phyloP scores from a whole-genome alignment of 2,888 invertebrate species.

The Epinotia nisella region DNA sequence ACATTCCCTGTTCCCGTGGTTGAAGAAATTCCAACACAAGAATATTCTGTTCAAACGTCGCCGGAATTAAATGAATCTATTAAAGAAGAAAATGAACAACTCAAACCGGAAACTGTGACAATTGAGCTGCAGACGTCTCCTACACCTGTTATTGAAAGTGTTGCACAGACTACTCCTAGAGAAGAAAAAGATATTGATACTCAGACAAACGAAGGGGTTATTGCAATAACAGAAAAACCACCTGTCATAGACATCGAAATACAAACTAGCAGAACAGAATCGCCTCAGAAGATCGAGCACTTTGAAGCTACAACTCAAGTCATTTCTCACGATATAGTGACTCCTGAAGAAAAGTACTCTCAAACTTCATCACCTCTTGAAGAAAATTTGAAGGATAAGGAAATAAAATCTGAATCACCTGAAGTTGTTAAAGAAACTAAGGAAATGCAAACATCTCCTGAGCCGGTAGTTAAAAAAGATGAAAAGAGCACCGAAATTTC shows the following conservation, averaged over 20 bases:
- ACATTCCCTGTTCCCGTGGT: conserved; percentile 85
- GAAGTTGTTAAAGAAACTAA: conserved; percentile 77
- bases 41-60: conserved; percentile 85
- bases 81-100: conserved; percentile 63
- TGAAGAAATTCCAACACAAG: conserved; percentile 84
- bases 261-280: conserved; percentile 73
- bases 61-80: conserved; percentile 76
- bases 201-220: conserved; percentile 69
- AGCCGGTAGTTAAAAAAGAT: conserved; percentile 62
- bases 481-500: conserved; percentile 74
- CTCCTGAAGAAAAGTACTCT: conserved; percentile 77
- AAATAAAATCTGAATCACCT: conserved; percentile 59
- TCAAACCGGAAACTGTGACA: conserved; percentile 67
- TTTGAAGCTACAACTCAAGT: conserved; percentile 85
- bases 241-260: conserved; percentile 72
- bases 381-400: conserved; percentile 53
- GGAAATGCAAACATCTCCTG: conserved; percentile 84
- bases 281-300: conserved; percentile 68
- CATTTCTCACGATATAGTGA: conserved; percentile 68
- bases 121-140: conserved; percentile 84
- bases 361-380: conserved; percentile 75
- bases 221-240: conserved; percentile 66
- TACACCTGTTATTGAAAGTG: conserved; percentile 75
- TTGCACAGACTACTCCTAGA: conserved; percentile 86
- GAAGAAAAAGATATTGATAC: conserved; percentile 74